Percentiles rank a stretch among this genome's conserved stretches.
These are phyloP conservation scores for Drosophila fuyamai DNA, from an alignment of 1,140 invertebrate genomes.

Conservation along the genomic window DNA sequence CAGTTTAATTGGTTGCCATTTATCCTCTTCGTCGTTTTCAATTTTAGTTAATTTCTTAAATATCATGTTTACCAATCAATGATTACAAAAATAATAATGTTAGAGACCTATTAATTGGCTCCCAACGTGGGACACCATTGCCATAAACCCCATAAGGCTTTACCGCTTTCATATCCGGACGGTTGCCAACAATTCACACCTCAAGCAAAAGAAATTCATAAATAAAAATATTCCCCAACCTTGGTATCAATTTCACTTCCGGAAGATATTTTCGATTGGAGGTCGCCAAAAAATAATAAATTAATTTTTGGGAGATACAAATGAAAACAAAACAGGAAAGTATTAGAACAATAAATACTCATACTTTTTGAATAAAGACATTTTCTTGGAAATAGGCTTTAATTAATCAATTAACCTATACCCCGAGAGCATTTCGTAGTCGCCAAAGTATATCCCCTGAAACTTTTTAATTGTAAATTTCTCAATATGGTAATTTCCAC, in stretches of 20 bases:
- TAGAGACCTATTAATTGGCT: neutral
- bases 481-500: conserved; percentile 83
- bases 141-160: neutral
- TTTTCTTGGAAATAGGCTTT: too few species aligned
- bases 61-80: too few species aligned
- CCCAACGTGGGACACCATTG: neutral
- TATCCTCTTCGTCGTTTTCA: too few species aligned
- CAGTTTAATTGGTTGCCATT: too few species aligned
- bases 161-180: conserved; percentile 3
- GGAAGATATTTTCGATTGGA: neutral
- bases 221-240: neutral
- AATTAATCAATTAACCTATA: too few species aligned
- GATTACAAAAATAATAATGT: too few species aligned
- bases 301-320: neutral
- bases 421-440: conserved; percentile 11
- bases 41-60: too few species aligned
- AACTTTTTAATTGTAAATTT: conserved; percentile 79
- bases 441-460: neutral
- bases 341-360: neutral
- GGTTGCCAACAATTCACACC: neutral
- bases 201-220: neutral
- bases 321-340: neutral
- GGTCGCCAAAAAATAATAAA: neutral
- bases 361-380: too few species aligned
- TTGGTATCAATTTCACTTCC: conserved; percentile 11